phyloP scores from a whole-genome alignment of 2,888 invertebrate species.

The Macaria notata region DNA sequence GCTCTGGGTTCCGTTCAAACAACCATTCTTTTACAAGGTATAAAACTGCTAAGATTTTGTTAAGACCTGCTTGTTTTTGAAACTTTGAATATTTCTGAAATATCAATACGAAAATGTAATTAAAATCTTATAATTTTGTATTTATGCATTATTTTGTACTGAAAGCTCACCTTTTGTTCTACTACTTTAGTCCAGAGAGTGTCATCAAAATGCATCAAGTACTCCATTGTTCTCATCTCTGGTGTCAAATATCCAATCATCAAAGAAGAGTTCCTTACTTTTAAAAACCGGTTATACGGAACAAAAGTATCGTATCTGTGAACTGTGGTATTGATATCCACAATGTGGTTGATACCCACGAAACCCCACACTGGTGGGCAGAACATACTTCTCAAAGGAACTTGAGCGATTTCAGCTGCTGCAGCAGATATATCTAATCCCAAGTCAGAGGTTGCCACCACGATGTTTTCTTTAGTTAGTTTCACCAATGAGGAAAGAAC shows the following conservation, averaged over 20 bases:
- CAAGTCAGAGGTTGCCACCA: conserved; percentile 81
- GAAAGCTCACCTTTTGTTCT: conserved; percentile 56
- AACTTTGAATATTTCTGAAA: conserved; percentile 41
- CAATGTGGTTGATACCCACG: conserved; percentile 78
- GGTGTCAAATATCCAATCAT: conserved; percentile 73
- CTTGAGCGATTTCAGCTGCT: conserved; percentile 66
- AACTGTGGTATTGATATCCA: conserved; percentile 79
- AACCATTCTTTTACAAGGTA: conserved; percentile 79
- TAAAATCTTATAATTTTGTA: no score
- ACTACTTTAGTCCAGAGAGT: conserved; percentile 58
- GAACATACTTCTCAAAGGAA: conserved; percentile 74
- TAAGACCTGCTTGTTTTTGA: conserved; percentile 36
- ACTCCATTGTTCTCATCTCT: conserved; percentile 79
- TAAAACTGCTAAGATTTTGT: conserved; percentile 64
- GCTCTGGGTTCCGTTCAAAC: conserved; percentile 53
- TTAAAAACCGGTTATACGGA: conserved; percentile 75
- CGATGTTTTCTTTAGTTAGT: conserved; percentile 72
- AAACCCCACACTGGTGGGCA: conserved; percentile 86
- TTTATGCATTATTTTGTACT: no score
- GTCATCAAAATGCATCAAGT: conserved; percentile 69
- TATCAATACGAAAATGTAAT: not conserved
- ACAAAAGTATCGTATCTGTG: conserved; percentile 76
- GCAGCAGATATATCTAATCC: conserved; percentile 71
- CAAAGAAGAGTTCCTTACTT: conserved; percentile 73
- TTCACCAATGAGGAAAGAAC: conserved; percentile 63